Base-by-base conservation (phyloP, 1,140 invertebrate genomes). In the Asobara japonica region DNA sequence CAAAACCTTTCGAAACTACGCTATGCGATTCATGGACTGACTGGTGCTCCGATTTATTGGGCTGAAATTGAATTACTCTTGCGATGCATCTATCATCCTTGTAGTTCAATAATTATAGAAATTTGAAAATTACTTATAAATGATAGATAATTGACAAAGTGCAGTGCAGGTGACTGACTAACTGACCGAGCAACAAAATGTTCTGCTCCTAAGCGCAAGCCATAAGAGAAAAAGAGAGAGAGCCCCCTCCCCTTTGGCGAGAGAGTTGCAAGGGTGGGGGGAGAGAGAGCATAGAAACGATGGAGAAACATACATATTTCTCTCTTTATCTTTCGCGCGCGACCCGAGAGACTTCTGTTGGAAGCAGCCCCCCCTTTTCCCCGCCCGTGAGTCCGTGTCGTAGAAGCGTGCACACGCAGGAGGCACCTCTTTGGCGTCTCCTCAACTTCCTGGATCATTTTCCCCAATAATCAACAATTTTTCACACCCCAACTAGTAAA, bases 341-440 rank as follows among this genome's bases (percentile, higher is more conserved):
- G 51, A 62, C 48, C 41, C 71, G n/a, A 65, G 51, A 56, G 51
- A 56, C 51, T 56, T 13, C 51, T 56, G 51, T 56, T 56, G 51
- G 51, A 56, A n/a, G n/a, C n/a, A n/a, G n/a, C n/a, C n/a, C n/a
- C n/a, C n/a, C n/a, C n/a, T n/a, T n/a, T n/a, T 56, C 22, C 18
- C 51, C 51, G 18, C 41, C 41, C 41, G 41, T 33, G 5, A n/a
- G 30, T 51, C 22, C 51, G 51, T 56, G 51, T 71, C 61, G 27
- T 48, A 48, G 45, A 65, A 62, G 61, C 69, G 68, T 61, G 62
- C 61, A 65, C 67, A 69, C 67, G 67, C 67, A 69, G 67, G 67
- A 69, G 67, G 56, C 67, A 69, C 69, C 61, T 71, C 69, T 65
- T 64, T 56, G 69, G 69, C 69, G 69, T 71, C 69, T 69, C 66